Base-by-base conservation (phyloP, 2,888 invertebrate species). In the Dryococelus australis region DNA sequence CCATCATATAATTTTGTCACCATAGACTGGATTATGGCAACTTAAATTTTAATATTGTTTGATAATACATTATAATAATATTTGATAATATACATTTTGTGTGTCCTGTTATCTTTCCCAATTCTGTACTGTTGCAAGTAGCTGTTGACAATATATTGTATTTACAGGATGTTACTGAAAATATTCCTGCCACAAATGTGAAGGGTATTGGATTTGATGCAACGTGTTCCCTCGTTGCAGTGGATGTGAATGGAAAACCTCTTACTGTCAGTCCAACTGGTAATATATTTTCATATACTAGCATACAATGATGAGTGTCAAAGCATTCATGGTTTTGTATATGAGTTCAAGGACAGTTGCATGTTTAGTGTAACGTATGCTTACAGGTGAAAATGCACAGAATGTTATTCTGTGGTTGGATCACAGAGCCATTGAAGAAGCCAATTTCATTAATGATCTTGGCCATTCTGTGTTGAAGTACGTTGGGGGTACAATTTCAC, bases 401-500 rank as follows among this genome's bases (percentile, higher is more conserved):
- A 98, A 98, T 92, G 94, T 98, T 20, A 96, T 98, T 78, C 94
- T 98, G 92, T 98, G 98, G 98, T 95, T 98, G 96, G 98, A 98
- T 91, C 98, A 98, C 91, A 93, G 98, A 91, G 98, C 98, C 0
- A 93, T 94, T 43, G 93, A 93, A 83, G 97, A 99, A 93, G 96
- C 98, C 0, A 94, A 95, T 85, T 92, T 93, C 53, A 98, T 99
- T 80, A 99, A 98, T 91, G 93, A 93, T 85, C 94, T 95, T 0
- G 93, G 95, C 13, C 97, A 98, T 93, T 93, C 95, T 4, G 94
- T 98, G 27, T 93, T 99, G 0, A 94, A 96, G 90, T 97, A 96
- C 93, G 97, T 98, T 4, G 99, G 99, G 1, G 98, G 98, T 0
- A 96, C 96, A 93, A 96, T 99, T 10, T 99, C 98, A 0, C 93